Evolutionary conservation across 2,113 vertebrate species (phyloP).

Genomic region (Eclectus roratus): DNA sequence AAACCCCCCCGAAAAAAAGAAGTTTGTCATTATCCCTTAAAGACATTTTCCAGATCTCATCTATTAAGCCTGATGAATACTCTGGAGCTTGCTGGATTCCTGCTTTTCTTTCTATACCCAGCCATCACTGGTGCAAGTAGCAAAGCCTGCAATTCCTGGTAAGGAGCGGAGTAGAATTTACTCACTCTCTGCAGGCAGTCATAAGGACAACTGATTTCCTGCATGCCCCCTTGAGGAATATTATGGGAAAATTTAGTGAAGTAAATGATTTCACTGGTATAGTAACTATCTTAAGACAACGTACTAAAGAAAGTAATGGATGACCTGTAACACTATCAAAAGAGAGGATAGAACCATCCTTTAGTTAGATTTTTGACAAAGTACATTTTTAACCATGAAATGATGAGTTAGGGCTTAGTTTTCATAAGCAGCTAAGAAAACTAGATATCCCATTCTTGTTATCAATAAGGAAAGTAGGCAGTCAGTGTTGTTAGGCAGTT

Average conservation of each 20-base stretch:
- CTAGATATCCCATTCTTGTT: neutral
- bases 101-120: neutral
- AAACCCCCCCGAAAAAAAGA: neutral
- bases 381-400: neutral
- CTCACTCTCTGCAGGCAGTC: neutral
- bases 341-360: neutral
- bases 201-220: neutral
- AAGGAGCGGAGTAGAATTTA: neutral
- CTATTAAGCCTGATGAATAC: neutral
- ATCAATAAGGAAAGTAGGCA: neutral
- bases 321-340: neutral
- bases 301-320: neutral
- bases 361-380: neutral
- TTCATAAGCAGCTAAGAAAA: neutral
- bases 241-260: neutral
- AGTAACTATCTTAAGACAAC: neutral
- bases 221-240: neutral
- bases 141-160: neutral
- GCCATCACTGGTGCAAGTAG: neutral
- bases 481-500: neutral
- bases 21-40: neutral
- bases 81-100: neutral
- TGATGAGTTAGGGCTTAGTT: neutral
- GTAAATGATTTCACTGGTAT: neutral
- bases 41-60: neutral